Base-by-base conservation (phyloP, 37 sponge, comb jelly and placozoan species). In the Beroe forskalii region DNA sequence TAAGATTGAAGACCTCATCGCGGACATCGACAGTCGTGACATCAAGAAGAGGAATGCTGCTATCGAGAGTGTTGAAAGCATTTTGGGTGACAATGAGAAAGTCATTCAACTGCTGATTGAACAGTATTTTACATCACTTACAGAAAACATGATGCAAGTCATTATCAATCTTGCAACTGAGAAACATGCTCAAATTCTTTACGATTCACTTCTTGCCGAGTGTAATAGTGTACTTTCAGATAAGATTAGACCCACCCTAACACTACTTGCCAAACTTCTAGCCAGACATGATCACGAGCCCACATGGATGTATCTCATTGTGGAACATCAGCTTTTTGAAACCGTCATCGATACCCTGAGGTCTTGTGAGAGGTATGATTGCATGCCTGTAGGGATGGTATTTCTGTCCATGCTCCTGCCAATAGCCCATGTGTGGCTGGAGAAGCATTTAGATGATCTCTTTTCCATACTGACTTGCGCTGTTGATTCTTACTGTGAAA, bases 131-230 rank as follows among this genome's bases (percentile, higher is more conserved):
- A 38, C 35, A 9, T 44, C 86, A 12, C 27, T 23, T 27, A 42
- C 86, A 23, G 86, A 80, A 25, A 80, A 80, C 40, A 37, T 80
- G 30, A 80, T 80, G 86, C 86, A 80, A 22, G 40, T 80, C 86
- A 41, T 80, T 17, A 80, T 80, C 40, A 38, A 22, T 22, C 86
- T 80, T 12, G 30, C 55, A 9, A 80, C 44, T 25, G 86, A 80
- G 27, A 80, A 37, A 6, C 28, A 48, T 23, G 86, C 86, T n/a
- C 86, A 41, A 27, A 14, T 23, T 44, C 44, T 80, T 4, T 80
- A 44, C 42, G 86, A 80, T 27, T 9, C 55, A 28, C 28, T 80
- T 1, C 40, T n/a, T 22, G 30, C n/a, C 0, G 86, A 80, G 55
- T 80, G 28, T 80, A 38, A 8, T 0, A 39, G 55, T 12, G 9